phyloP scores from a whole-genome alignment of 2,113 vertebrate species.

The Tympanuchus pallidicinctus region DNA sequence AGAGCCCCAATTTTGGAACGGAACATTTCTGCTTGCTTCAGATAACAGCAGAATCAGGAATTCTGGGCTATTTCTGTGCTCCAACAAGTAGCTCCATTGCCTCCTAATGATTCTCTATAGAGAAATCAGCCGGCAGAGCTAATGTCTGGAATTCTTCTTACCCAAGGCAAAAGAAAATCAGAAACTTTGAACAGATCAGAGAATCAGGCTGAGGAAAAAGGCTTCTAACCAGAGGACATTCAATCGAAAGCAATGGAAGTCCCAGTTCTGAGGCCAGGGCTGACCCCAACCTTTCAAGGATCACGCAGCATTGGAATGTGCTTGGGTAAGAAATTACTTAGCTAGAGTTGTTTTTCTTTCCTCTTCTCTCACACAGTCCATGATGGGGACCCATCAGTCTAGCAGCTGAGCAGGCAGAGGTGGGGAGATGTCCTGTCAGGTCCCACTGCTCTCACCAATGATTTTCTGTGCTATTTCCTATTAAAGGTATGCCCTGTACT shows the following conservation, averaged over 20 bases:
- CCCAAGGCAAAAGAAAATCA: neutral
- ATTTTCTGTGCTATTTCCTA: neutral
- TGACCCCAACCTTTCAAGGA: neutral
- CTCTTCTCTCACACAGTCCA: neutral
- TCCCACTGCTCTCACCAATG: neutral
- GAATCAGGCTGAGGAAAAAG: neutral
- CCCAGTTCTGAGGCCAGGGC: accelerated
- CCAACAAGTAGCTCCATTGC: conserved; percentile 1
- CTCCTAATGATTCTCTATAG: conserved; percentile 5
- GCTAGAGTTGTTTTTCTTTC: neutral
- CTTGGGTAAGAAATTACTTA: neutral
- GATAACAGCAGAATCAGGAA: conserved; percentile 32
- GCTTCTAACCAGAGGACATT: neutral
- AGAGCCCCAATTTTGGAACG: conserved; percentile 51
- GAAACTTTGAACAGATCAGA: neutral
- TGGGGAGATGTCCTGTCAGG: neutral
- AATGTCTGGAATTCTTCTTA: neutral
- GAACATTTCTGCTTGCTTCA: conserved; percentile 34
- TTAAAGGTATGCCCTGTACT: neutral
- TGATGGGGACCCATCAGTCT: neutral
- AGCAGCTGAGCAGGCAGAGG: neutral
- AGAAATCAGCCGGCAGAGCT: conserved; percentile 24
- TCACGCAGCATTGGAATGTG: neutral
- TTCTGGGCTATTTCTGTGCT: neutral
- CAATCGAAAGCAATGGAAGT: neutral